Evolutionary conservation across 2,113 vertebrate genomes (phyloP).

Genomic region (Epinephelus moara): DNA sequence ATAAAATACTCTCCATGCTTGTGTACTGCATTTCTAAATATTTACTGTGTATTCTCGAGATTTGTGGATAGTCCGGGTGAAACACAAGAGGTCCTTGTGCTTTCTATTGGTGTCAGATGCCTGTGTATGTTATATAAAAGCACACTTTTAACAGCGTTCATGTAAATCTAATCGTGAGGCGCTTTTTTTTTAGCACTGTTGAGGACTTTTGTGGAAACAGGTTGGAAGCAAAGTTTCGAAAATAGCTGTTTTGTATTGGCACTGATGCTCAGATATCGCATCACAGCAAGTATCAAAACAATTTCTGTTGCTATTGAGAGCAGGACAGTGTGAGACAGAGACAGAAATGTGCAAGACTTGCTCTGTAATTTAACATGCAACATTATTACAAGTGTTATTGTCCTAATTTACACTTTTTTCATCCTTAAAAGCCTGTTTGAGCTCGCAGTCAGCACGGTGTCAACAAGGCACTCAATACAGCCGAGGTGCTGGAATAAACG

Average conservation of each 20-base stretch:
- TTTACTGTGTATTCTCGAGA: constrained; percentile 7
- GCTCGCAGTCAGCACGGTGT: constrained; percentile 29
- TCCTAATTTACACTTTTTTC: constrained; percentile 3
- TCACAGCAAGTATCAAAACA: background rate
- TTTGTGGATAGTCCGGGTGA: constrained; percentile 20
- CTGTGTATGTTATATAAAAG: constrained; percentile 38
- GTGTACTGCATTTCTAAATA: constrained; percentile 8
- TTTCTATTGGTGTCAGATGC: constrained; percentile 9
- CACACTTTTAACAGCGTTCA: constrained; percentile 5
- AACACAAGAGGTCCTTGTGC: constrained; percentile 16
- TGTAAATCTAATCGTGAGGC: background rate
- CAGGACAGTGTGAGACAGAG: background rate
- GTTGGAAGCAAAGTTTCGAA: too few species aligned
- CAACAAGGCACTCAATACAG: constrained; percentile 38
- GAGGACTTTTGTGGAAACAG: background rate
- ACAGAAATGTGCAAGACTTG: background rate
- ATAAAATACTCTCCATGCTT: background rate
- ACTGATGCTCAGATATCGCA: background rate
- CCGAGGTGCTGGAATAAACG: constrained; percentile 4
- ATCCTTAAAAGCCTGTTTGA: constrained; percentile 13
- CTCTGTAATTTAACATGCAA: background rate
- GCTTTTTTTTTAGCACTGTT: background rate
- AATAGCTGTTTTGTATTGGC: background rate
- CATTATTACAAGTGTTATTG: background rate
- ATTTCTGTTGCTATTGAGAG: background rate